Conservation (phyloP, 1,140 invertebrate species). For the Drosophila tani region DNA sequence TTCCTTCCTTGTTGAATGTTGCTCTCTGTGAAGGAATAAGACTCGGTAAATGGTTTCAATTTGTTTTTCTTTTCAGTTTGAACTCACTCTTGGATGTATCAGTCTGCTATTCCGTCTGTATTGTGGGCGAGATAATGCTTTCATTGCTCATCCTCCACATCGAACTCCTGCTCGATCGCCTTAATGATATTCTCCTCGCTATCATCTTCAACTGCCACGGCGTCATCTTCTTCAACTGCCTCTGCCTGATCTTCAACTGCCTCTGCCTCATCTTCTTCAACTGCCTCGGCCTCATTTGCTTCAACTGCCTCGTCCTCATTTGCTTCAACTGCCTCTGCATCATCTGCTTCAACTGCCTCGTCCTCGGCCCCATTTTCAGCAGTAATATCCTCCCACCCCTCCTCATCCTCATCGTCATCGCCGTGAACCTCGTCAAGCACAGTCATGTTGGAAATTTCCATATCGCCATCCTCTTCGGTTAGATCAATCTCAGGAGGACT, state of each 20-base stretch:
- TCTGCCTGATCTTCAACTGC: not conserved
- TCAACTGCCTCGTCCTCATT: not conserved
- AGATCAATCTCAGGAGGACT: conserved; percentile 14
- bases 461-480: conserved; percentile 18
- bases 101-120: not conserved
- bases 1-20: not conserved
- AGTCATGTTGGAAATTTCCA: not conserved
- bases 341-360: not conserved
- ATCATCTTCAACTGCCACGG: not conserved
- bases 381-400: not conserved
- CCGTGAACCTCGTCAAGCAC: conserved; percentile 13
- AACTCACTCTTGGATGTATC: not conserved
- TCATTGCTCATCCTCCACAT: not conserved
- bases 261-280: not conserved
- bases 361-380: not conserved
- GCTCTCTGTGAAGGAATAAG: not conserved
- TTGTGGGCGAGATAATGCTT: no score
- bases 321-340: not conserved
- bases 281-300: no score
- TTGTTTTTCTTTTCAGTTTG: not conserved
- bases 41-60: not conserved
- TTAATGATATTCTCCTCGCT: not conserved
- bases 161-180: no score
- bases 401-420: conserved; percentile 7
- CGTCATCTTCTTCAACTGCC: not conserved